Evolutionary conservation across 2,113 vertebrate genomes (phyloP).

Genomic region (Triplophysa tibetana): DNA sequence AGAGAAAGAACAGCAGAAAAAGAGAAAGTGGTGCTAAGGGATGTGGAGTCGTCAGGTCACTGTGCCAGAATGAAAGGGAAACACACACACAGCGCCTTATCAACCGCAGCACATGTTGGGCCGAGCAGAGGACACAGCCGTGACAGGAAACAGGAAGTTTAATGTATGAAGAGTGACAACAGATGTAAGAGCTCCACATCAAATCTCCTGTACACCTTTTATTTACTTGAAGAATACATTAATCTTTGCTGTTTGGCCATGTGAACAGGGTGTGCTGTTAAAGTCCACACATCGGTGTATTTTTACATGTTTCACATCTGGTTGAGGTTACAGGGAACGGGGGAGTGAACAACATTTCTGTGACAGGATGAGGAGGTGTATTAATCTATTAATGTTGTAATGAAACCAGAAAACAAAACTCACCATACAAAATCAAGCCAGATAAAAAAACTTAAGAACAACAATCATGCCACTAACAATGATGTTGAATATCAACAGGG

Average conservation of each 20-base stretch:
- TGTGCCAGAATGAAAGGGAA: background rate
- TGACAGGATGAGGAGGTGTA: background rate
- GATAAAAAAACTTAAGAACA: too few species aligned
- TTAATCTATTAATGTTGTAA: background rate
- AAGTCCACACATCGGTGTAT: background rate
- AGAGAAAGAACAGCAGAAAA: background rate
- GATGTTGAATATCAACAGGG: too few species aligned
- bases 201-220: background rate
- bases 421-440: too few species aligned
- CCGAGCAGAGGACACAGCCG: background rate
- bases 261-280: slow-evolving; percentile 1
- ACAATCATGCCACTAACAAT: too few species aligned
- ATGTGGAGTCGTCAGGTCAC: background rate
- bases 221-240: background rate
- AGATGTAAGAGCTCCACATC: background rate
- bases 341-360: background rate
- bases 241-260: background rate
- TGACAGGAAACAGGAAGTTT: slow-evolving; percentile 28
- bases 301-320: slow-evolving; percentile 11
- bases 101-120: background rate
- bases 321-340: background rate
- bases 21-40: slow-evolving; percentile 8
- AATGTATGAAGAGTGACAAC: slow-evolving; percentile 9
- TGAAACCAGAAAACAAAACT: too few species aligned
- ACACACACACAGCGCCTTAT: slow-evolving; percentile 14